Evolutionary conservation across 2,113 vertebrate genomes (phyloP).

Genomic region (Cariama cristata): DNA sequence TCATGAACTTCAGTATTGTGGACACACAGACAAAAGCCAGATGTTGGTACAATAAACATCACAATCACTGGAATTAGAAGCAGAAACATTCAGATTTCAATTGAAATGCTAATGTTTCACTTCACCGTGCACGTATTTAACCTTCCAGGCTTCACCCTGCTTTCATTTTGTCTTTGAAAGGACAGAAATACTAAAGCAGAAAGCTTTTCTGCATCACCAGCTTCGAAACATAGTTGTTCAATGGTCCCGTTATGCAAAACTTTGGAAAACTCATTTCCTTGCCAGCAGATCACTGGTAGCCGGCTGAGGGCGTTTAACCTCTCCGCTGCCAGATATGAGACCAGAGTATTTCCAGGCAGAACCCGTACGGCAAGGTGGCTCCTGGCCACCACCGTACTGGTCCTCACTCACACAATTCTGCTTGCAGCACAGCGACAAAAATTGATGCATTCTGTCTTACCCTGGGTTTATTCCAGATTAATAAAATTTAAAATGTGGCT

Average conservation of each 20-base stretch:
- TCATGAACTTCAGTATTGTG: neutral
- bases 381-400: neutral
- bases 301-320: neutral
- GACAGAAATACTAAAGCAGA: neutral
- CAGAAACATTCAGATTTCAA: neutral
- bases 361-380: neutral
- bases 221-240: neutral
- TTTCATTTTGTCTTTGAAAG: neutral
- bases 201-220: neutral
- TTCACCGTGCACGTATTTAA: neutral
- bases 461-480: neutral
- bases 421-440: rapidly evolving
- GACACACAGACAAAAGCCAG: slow-evolving; percentile 38
- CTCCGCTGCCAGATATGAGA: neutral
- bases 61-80: neutral
- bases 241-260: neutral
- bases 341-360: neutral
- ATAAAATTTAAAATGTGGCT: neutral
- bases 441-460: neutral
- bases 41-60: slow-evolving; percentile 14
- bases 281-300: neutral
- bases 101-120: neutral
- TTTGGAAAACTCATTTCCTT: slow-evolving; percentile 3
- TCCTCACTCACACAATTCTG: neutral
- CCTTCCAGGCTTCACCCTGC: neutral